Percentiles rank a stretch among this genome's conserved stretches.
Conservation (phyloP, 1,140 invertebrate species). For the Psix sp. region DNA sequence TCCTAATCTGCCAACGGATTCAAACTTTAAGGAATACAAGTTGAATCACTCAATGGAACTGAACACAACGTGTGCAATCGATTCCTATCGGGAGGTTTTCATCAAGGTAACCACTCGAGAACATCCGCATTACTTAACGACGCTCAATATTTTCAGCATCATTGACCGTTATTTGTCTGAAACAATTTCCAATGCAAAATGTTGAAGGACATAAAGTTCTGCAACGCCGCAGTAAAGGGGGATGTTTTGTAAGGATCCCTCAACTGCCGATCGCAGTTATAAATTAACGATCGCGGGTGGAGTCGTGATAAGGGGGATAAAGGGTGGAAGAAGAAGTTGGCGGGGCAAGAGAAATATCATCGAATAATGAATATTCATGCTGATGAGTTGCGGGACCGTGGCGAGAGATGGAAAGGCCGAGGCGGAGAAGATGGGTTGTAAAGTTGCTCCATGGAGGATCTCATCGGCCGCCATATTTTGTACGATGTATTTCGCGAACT, state of each 20-base stretch:
- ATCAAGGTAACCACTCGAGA: conserved; percentile 17
- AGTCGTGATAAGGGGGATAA: conserved; percentile 54
- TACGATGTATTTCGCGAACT: conserved; percentile 70
- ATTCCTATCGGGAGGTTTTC: conserved; percentile 7
- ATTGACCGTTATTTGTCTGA: conserved; percentile 42
- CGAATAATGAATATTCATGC: conserved; percentile 78
- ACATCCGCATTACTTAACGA: conserved; percentile 8
- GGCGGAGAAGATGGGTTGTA: conserved; percentile 67
- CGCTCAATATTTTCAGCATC: conserved; percentile 29
- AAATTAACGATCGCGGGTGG: conserved; percentile 73
- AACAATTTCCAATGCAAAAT: conserved; percentile 56
- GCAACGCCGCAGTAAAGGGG: conserved; percentile 38
- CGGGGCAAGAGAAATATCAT: conserved; percentile 76
- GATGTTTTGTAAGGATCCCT: conserved; percentile 59
- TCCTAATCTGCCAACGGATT: conserved; percentile 54
- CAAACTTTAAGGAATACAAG: conserved; percentile 33
- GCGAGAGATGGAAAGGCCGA: conserved; percentile 69
- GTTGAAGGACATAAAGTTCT: conserved; percentile 55
- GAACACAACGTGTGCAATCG: conserved; percentile 10
- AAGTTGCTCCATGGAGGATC: conserved; percentile 76
- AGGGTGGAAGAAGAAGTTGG: conserved; percentile 57
- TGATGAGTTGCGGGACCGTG: conserved; percentile 74
- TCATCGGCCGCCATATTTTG: conserved; percentile 75
- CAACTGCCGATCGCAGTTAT: conserved; percentile 72
- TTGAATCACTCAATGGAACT: conserved; percentile 21